Percentiles rank a stretch among this genome's conserved stretches.
These are phyloP conservation scores for Agriopis leucophaearia DNA, from an alignment of 2,888 invertebrate genomes.

Conservation along the genomic window DNA sequence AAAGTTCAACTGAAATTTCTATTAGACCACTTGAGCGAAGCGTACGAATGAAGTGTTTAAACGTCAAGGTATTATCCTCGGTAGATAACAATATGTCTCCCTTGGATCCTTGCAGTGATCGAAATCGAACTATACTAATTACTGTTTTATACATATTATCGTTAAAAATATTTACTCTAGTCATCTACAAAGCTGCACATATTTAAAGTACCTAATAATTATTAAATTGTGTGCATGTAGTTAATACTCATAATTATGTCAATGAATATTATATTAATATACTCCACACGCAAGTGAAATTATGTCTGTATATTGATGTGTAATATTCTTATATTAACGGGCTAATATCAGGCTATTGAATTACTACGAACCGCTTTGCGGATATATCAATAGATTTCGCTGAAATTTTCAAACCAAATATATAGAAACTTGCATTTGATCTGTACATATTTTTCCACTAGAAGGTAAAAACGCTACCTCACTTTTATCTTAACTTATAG, in stretches of 20 bases:
- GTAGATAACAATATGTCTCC: constrained; percentile 74
- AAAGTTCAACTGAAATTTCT: constrained; percentile 86
- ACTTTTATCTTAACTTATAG: constrained; percentile 82
- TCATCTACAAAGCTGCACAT: constrained; percentile 85
- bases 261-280: constrained; percentile 68
- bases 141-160: constrained; percentile 74
- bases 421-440: constrained; percentile 69
- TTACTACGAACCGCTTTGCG: constrained; percentile 50
- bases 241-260: constrained; percentile 76
- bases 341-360: constrained; percentile 56
- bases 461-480: constrained; percentile 85
- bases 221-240: constrained; percentile 77
- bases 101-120: constrained; percentile 87
- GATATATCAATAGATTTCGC: constrained; percentile 56
- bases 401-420: constrained; percentile 73
- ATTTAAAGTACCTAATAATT: constrained; percentile 69
- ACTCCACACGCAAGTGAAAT: constrained; percentile 66
- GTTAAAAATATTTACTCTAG: constrained; percentile 82
- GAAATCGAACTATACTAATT: constrained; percentile 74
- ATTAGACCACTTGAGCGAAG: constrained; percentile 88
- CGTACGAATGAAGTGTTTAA: constrained; percentile 86
- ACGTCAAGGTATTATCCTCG: constrained; percentile 80
- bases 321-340: constrained; percentile 58
- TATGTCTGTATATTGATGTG: constrained; percentile 69
- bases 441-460: constrained; percentile 84